A percentile compares a stretch with the other conserved stretches of the same genome.
Conservation (phyloP, 2,797 vertebrate species). For the Merluccius polli region DNA sequence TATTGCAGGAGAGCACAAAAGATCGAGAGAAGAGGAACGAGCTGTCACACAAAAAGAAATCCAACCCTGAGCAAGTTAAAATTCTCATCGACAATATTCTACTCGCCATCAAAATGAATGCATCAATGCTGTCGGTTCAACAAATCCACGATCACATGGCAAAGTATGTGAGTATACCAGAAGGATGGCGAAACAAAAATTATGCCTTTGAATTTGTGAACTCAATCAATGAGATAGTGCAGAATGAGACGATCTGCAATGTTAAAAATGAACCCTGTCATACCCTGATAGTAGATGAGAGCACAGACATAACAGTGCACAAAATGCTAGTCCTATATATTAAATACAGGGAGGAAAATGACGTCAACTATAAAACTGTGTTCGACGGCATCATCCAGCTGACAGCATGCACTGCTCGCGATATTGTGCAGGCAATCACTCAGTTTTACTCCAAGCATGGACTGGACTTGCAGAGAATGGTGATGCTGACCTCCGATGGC, state of each 20-base stretch:
- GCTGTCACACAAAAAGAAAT: constrained; percentile 30
- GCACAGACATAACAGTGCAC: constrained; percentile 28
- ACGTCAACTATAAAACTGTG: constrained; percentile 38
- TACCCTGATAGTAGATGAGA: constrained; percentile 29
- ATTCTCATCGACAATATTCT: constrained; percentile 36
- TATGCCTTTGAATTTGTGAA: constrained; percentile 37
- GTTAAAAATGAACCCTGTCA: constrained; percentile 32
- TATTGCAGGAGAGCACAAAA: constrained; percentile 31
- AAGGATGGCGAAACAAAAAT: constrained; percentile 36
- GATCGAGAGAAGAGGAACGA: constrained; percentile 32
- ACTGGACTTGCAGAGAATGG: constrained; percentile 42
- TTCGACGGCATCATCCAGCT: constrained; percentile 31
- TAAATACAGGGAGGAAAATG: constrained; percentile 42
- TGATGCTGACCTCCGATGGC: constrained; percentile 40
- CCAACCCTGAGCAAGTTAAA: constrained; percentile 38
- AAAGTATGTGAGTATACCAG: constrained; percentile 35
- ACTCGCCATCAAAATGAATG: constrained; percentile 40
- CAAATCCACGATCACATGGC: constrained; percentile 37
- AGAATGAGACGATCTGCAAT: too few relatives aligned
- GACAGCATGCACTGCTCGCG: constrained; percentile 30
- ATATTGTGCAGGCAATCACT: constrained; percentile 38
- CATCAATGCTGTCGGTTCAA: constrained; percentile 8
- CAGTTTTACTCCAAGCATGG: constrained; percentile 34
- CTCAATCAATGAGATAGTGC: constrained; percentile 26
- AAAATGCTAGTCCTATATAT: constrained; percentile 39